Evolutionary conservation across 2,113 vertebrate genomes (phyloP).

Genomic region (Proterorhinus semilunaris): DNA sequence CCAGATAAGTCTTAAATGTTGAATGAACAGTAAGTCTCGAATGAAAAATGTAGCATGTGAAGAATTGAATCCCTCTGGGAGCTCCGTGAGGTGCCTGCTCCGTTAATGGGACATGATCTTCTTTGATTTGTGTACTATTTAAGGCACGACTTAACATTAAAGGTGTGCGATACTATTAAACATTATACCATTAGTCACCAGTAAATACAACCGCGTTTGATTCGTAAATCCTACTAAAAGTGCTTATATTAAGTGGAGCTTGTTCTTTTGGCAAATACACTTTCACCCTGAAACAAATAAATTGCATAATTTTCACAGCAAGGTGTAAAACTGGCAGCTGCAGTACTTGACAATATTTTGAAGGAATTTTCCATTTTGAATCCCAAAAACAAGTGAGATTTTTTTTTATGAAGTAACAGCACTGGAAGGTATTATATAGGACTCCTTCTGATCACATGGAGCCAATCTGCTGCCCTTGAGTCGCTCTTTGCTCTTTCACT

Average conservation of each 20-base stretch:
- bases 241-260: too few relatives aligned
- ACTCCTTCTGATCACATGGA: slow-evolving; percentile 17
- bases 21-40: slow-evolving; percentile 17
- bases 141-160: slow-evolving; percentile 19
- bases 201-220: too few relatives aligned
- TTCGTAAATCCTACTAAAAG: too few relatives aligned
- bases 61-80: slow-evolving; percentile 29
- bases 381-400: too few relatives aligned
- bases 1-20: slow-evolving; percentile 22
- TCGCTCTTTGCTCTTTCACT: background rate
- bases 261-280: too few relatives aligned
- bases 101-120: slow-evolving; percentile 29
- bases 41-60: slow-evolving; percentile 21
- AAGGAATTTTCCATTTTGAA: too few relatives aligned
- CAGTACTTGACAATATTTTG: too few relatives aligned
- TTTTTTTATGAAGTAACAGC: too few relatives aligned
- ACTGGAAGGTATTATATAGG: background rate
- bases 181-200: background rate
- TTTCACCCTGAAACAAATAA: too few relatives aligned
- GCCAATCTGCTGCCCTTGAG: slow-evolving; percentile 20
- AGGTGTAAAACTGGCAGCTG: too few relatives aligned
- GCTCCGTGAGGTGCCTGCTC: background rate
- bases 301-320: too few relatives aligned
- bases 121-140: slow-evolving; percentile 26
- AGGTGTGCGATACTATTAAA: background rate